phyloP scores from a whole-genome alignment of 2,888 invertebrate genomes.

The Timema podura region DNA sequence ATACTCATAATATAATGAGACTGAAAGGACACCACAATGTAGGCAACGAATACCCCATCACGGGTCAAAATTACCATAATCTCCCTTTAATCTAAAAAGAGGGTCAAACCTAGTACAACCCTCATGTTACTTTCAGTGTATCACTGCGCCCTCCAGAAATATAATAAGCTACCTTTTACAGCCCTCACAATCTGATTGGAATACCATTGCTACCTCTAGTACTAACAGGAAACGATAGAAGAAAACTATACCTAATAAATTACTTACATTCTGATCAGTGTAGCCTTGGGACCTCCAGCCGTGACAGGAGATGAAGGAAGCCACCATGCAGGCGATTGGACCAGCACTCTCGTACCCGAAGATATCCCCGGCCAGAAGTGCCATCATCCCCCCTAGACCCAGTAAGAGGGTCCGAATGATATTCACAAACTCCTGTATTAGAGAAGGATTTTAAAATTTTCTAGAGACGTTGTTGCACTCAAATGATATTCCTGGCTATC shows the following conservation, averaged over 20 bases:
- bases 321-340: conserved; percentile 53
- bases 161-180: not conserved
- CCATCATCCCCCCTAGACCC: conserved; percentile 57
- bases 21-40: too few species aligned
- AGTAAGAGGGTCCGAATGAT: conserved; percentile 52
- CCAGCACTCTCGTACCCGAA: conserved; percentile 60
- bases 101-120: too few species aligned
- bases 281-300: conserved; percentile 49
- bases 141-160: not conserved
- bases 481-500: too few species aligned
- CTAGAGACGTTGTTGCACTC: too few species aligned
- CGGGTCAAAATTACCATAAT: too few species aligned
- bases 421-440: conserved; percentile 44
- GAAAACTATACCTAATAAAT: not conserved
- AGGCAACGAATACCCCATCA: too few species aligned
- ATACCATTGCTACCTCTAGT: not conserved
- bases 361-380: conserved; percentile 57
- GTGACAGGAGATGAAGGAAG: conserved; percentile 53
- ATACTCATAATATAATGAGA: too few species aligned
- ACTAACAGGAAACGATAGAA: not conserved
- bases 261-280: conserved; percentile 35
- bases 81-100: too few species aligned
- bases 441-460: too few species aligned
- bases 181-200: not conserved
- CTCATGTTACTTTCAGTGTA: too few species aligned